These are phyloP conservation scores for Chionoecetes opilio DNA, from an alignment of 1,140 invertebrate species.

Conservation along the genomic window DNA sequence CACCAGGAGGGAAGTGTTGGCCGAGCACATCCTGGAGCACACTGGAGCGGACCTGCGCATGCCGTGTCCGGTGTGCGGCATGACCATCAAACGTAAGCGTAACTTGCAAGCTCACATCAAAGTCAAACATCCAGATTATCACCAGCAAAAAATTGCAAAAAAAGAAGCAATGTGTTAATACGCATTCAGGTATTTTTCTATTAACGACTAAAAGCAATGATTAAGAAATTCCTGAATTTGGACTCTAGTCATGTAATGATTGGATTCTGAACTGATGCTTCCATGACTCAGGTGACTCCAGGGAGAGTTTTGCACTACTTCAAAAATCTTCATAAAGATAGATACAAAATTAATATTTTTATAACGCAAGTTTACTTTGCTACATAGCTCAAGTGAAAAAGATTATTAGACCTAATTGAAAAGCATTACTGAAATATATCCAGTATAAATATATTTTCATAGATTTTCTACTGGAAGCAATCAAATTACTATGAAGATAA, in stretches of 20 bases:
- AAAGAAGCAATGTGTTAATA: constrained; percentile 78
- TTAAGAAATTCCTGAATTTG: neutral
- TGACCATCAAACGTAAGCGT: constrained; percentile 81
- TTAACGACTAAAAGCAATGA: neutral
- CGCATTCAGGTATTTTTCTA: neutral
- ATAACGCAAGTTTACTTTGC: neutral
- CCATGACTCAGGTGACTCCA: constrained; percentile 42
- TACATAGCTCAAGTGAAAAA: neutral
- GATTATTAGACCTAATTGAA: neutral
- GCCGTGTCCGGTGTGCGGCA: constrained; percentile 80
- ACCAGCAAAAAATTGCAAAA: constrained; percentile 78
- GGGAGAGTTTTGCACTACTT: neutral
- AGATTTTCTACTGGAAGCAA: neutral
- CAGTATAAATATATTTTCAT: neutral
- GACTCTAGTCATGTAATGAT: constrained; percentile 58
- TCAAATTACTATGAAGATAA: neutral
- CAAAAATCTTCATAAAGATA: neutral
- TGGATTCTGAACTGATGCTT: constrained; percentile 52
- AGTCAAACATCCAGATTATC: constrained; percentile 81
- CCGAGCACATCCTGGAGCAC: constrained; percentile 80
- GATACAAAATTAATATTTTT: neutral
- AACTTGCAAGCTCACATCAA: constrained; percentile 81
- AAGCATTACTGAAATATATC: neutral
- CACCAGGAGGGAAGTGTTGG: constrained; percentile 80
- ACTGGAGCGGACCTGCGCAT: constrained; percentile 80